Conservation (phyloP, 2,797 vertebrate species). For the Schizothorax lantsangensis region DNA sequence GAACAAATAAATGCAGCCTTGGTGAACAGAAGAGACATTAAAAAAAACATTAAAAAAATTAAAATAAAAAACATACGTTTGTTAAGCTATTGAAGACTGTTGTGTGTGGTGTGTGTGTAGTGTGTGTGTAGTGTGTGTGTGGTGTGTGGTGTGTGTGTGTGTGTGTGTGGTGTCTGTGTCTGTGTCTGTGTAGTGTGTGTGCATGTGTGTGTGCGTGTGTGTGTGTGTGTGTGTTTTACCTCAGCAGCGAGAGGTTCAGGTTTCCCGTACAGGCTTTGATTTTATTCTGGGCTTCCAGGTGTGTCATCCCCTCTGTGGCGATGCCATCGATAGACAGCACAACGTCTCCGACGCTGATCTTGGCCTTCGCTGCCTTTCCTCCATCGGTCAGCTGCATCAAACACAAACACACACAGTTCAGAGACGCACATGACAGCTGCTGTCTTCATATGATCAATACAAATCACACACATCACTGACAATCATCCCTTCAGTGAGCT, state of each 20-base stretch:
- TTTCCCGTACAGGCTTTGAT: conserved; percentile 93
- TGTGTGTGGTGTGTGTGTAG: too few species aligned
- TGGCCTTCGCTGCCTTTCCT: conserved; percentile 90
- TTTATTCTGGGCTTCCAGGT: conserved; percentile 98
- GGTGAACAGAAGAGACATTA: background rate
- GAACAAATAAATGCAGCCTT: background rate
- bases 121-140: too few species aligned
- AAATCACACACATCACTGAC: background rate
- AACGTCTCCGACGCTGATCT: conserved; percentile 89
- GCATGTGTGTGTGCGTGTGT: too few species aligned
- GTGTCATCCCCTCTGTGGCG: conserved; percentile 91
- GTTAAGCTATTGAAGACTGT: too few species aligned
- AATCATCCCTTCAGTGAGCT: background rate
- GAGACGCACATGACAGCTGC: background rate
- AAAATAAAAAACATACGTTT: too few species aligned
- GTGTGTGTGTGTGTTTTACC: conserved; percentile 74
- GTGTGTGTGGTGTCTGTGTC: too few species aligned
- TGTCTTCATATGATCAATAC: background rate
- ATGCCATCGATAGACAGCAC: conserved; percentile 94
- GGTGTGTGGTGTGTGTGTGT: too few species aligned
- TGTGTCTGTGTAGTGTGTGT: too few species aligned
- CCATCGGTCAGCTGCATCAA: conserved; percentile 89
- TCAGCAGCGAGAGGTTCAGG: conserved; percentile 91
- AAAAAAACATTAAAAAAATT: too few species aligned
- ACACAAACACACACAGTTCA: conserved; percentile 50